Conservation (phyloP, 2,888 invertebrate species). For the Hesperia comma region DNA sequence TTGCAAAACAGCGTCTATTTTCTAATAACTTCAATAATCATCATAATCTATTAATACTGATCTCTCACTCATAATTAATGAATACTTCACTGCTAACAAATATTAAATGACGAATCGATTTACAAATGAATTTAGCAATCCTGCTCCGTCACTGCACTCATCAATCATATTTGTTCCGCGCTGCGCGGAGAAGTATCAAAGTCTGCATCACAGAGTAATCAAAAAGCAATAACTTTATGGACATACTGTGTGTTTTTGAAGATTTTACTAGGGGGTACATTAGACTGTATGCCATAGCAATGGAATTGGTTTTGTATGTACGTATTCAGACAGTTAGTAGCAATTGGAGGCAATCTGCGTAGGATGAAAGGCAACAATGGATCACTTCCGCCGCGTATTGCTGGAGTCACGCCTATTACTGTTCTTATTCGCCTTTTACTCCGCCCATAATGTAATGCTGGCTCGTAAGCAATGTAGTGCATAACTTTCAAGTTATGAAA, state of each 20-base stretch:
- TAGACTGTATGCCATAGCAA: conserved; percentile 26
- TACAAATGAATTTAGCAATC: conserved; percentile 63
- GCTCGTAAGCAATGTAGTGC: background rate
- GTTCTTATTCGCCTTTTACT: conserved; percentile 14
- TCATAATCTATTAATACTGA: conserved; percentile 30
- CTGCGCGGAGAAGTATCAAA: conserved; percentile 20
- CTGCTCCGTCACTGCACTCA: conserved; percentile 51
- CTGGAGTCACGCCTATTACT: conserved; percentile 22
- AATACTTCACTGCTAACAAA: conserved; percentile 54
- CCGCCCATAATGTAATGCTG: background rate
- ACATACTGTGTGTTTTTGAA: conserved; percentile 26
- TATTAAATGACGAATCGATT: conserved; percentile 67
- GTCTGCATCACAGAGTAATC: conserved; percentile 21
- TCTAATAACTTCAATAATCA: too few species aligned
- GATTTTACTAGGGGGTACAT: conserved; percentile 13
- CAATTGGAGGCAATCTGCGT: conserved; percentile 48
- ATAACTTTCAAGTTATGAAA: too few species aligned
- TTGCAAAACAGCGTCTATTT: too few species aligned
- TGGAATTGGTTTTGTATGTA: conserved; percentile 33
- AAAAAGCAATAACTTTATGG: conserved; percentile 8
- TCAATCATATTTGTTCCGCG: conserved; percentile 56
- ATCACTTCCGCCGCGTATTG: conserved; percentile 48
- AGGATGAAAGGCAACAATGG: conserved; percentile 48
- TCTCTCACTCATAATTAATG: conserved; percentile 50
- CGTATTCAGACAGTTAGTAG: conserved; percentile 43